Conservation (phyloP, 2,797 vertebrate species). For the Malurus splendens region DNA sequence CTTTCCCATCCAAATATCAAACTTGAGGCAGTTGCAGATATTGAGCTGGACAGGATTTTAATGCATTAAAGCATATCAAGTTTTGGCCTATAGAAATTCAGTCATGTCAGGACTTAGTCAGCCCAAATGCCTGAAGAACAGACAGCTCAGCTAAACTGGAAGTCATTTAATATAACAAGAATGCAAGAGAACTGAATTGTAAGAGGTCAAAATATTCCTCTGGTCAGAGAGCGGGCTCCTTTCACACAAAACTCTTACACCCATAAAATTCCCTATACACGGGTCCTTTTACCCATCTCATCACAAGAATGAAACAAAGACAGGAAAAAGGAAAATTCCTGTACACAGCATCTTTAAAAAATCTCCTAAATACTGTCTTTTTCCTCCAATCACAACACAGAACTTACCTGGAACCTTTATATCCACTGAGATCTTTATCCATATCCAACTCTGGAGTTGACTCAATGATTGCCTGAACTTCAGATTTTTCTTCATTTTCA, state of each 20-base stretch:
- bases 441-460: constrained; percentile 96
- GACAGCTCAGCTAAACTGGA: not conserved
- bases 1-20: not conserved
- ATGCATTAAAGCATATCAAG: not conserved
- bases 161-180: not conserved
- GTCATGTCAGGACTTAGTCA: not conserved
- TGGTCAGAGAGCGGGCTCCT: not conserved
- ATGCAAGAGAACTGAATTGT: not conserved
- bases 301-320: not conserved
- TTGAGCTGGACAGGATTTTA: not conserved
- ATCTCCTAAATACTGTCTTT: not conserved
- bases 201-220: not conserved
- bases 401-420: constrained; percentile 85
- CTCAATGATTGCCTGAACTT: constrained; percentile 95
- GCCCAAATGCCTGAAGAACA: not conserved
- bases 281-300: not conserved
- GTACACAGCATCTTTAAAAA: not conserved
- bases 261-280: not conserved
- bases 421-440: constrained; percentile 85
- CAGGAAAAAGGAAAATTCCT: not conserved
- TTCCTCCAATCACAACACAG: not conserved
- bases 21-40: not conserved
- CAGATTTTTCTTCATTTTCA: constrained; percentile 86
- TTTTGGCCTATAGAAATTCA: not conserved
- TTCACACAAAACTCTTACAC: not conserved